Percentiles rank a stretch among this genome's conserved stretches.
Conservation (phyloP, 1,140 invertebrate species). For the Drosophila repletoides region DNA sequence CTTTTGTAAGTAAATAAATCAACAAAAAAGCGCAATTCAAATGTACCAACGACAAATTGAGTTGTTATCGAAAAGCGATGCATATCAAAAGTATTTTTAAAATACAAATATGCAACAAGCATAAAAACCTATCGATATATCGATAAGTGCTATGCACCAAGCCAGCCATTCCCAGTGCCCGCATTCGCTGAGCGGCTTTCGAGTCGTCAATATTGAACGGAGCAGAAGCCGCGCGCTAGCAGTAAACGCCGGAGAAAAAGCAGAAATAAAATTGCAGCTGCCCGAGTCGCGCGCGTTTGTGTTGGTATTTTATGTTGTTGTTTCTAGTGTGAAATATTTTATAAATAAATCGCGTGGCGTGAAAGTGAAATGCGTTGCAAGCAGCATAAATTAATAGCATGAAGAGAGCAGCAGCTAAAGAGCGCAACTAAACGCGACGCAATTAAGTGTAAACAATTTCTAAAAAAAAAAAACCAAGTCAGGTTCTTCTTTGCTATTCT, state of each 20-base stretch:
- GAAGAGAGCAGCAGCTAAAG: constrained; percentile 1
- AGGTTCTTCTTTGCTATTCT: constrained; percentile 26
- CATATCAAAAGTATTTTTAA: background rate
- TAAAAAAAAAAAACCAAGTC: constrained; percentile 29
- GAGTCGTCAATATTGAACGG: too few relatives aligned
- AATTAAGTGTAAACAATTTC: constrained; percentile 67
- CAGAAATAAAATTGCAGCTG: constrained; percentile 67
- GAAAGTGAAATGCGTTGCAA: constrained; percentile 72
- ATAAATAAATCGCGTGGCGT: constrained; percentile 57
- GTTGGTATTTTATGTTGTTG: constrained; percentile 17
- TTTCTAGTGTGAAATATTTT: constrained; percentile 41
- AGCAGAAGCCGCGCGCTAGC: too few relatives aligned
- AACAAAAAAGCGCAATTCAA: background rate
- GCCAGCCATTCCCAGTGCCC: constrained; percentile 6
- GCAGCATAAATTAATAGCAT: constrained; percentile 19
- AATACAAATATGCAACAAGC: too few relatives aligned
- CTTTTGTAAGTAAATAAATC: too few relatives aligned
- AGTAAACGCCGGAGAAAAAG: constrained; percentile 13
- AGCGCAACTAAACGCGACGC: constrained; percentile 51
- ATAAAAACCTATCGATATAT: constrained; percentile 13
- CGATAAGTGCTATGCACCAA: background rate
- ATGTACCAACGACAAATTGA: too few relatives aligned
- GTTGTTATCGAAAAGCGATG: too few relatives aligned
- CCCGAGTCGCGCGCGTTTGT: constrained; percentile 30
- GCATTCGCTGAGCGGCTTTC: constrained; percentile 75